Conservation (phyloP, 1,140 invertebrate genomes). For the Diorhabda carinulata region DNA sequence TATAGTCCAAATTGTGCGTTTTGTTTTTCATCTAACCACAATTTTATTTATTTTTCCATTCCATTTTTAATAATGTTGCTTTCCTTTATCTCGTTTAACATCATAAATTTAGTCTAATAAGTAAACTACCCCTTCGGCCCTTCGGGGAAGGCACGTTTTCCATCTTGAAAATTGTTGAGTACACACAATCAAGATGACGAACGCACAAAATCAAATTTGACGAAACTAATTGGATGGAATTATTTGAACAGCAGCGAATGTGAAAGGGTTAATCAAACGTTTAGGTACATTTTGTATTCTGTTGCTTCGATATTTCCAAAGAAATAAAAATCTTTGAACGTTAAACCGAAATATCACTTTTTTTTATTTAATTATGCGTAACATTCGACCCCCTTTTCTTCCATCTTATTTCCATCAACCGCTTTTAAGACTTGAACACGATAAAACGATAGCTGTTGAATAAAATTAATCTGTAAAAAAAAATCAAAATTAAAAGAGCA, state of each 20-base stretch:
- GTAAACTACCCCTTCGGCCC: neutral
- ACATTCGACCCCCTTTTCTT: neutral
- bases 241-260: too few relatives aligned
- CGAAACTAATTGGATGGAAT: neutral
- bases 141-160: neutral
- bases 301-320: too few relatives aligned
- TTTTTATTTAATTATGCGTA: neutral
- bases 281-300: too few relatives aligned
- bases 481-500: conserved; percentile 3
- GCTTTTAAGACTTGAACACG: neutral
- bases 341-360: too few relatives aligned
- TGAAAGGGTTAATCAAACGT: too few relatives aligned
- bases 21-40: too few relatives aligned
- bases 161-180: neutral
- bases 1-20: too few relatives aligned
- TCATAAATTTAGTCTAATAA: conserved; percentile 3
- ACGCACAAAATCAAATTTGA: neutral
- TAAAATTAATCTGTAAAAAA: neutral
- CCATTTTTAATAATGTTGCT: neutral
- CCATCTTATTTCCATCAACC: neutral
- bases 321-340: too few relatives aligned
- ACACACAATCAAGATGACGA: neutral
- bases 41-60: too few relatives aligned
- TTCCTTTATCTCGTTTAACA: neutral
- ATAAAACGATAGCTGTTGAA: neutral